Evolutionary conservation across 2,113 vertebrate genomes (phyloP).

Genomic region (Panthera leo): DNA sequence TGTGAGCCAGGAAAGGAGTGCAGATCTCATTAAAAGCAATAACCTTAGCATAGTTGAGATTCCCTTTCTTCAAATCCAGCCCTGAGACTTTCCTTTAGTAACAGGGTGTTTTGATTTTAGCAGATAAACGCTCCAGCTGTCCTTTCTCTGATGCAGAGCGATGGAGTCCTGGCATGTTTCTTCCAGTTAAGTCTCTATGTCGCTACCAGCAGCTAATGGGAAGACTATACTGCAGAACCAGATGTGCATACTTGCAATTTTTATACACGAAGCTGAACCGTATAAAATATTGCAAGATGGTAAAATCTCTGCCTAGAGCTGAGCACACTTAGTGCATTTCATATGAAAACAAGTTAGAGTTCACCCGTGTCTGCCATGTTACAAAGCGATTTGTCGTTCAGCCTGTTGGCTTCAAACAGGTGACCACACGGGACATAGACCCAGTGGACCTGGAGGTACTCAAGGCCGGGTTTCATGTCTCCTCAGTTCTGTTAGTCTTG

Average conservation of each 20-base stretch:
- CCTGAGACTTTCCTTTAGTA: neutral
- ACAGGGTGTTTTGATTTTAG: neutral
- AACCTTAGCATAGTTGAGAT: neutral
- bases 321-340: neutral
- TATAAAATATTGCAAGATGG: neutral
- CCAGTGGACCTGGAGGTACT: neutral
- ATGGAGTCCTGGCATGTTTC: neutral
- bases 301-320: neutral
- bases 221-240: neutral
- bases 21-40: neutral
- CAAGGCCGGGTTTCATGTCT: neutral
- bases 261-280: neutral
- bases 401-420: neutral
- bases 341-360: neutral
- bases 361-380: neutral
- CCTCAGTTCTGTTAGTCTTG: neutral
- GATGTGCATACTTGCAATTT: neutral
- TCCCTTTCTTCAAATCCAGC: neutral
- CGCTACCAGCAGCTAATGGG: neutral
- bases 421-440: neutral
- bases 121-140: neutral
- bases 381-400: neutral
- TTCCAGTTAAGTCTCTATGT: neutral
- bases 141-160: neutral
- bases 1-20: neutral